phyloP scores from a whole-genome alignment of 2,888 invertebrate genomes.

The Ferdinandea cuprea region DNA sequence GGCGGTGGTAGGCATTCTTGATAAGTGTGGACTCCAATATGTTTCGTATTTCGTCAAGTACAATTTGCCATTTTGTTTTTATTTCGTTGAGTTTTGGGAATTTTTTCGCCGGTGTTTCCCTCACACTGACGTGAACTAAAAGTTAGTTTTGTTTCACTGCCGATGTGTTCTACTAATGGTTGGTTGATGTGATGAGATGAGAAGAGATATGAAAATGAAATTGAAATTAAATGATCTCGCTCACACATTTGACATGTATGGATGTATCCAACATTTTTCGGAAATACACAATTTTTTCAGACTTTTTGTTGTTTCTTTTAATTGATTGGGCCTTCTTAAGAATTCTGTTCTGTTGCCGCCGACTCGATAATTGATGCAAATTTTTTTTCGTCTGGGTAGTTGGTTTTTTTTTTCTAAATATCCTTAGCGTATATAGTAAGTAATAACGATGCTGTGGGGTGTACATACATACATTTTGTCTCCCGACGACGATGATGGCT shows the following conservation, averaged over 20 bases:
- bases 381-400: conserved; percentile 6
- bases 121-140: conserved; percentile 1
- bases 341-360: conserved; percentile 10
- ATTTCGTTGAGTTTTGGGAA: conserved; percentile 54
- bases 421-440: neutral
- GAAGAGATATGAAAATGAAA: too few relatives aligned
- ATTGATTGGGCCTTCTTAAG: conserved; percentile 43
- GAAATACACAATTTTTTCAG: conserved; percentile 24
- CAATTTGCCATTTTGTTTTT: conserved; percentile 68
- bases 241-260: conserved; percentile 57
- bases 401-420: neutral
- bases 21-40: conserved; percentile 22
- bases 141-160: conserved; percentile 37
- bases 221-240: conserved; percentile 3
- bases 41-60: conserved; percentile 38
- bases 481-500: neutral
- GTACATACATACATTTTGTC: neutral
- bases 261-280: conserved; percentile 35
- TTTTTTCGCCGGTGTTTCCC: conserved; percentile 64
- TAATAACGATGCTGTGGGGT: neutral
- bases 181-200: too few relatives aligned
- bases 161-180: neutral
- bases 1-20: conserved; percentile 3
- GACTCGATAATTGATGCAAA: conserved; percentile 21
- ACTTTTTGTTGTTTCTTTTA: conserved; percentile 23